Evolutionary conservation across 2,113 vertebrate genomes (phyloP).

Genomic region (Antigone vipio): DNA sequence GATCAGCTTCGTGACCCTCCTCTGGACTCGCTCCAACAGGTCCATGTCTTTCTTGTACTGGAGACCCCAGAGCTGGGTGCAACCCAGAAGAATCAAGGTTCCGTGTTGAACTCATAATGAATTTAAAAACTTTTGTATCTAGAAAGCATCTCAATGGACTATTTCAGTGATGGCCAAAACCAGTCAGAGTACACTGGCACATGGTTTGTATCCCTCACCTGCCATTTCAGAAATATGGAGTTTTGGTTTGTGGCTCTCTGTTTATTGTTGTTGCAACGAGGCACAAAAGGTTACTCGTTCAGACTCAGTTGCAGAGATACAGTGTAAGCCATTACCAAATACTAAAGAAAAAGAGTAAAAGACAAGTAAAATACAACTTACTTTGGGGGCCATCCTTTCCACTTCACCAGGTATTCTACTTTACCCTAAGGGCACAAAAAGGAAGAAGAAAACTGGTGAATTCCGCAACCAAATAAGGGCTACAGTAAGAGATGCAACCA

Average conservation of each 20-base stretch:
- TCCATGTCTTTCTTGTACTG: too few species aligned
- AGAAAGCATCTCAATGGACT: conserved; percentile 22
- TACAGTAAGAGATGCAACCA: not conserved
- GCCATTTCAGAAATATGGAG: not conserved
- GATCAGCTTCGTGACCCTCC: too few species aligned
- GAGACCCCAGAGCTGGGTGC: too few species aligned
- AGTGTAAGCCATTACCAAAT: not conserved
- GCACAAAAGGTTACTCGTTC: not conserved
- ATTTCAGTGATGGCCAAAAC: not conserved
- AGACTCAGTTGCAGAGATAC: not conserved
- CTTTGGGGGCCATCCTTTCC: conserved; percentile 99
- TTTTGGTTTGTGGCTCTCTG: conserved; percentile 21
- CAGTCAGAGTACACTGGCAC: not conserved
- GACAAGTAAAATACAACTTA: conserved; percentile 76
- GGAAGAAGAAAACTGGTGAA: conserved; percentile 31
- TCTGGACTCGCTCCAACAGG: too few species aligned
- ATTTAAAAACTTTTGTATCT: not conserved
- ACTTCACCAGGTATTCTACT: conserved; percentile 98
- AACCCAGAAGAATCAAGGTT: not conserved
- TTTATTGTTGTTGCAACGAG: not conserved
- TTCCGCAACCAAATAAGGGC: not conserved
- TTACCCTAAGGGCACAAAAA: conserved; percentile 83
- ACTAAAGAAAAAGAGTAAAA: not conserved
- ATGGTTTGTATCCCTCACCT: not conserved
- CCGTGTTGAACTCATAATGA: not conserved